These are phyloP conservation scores for Sebastes fasciatus DNA, from an alignment of 2,113 vertebrate genomes.

Conservation along the genomic window DNA sequence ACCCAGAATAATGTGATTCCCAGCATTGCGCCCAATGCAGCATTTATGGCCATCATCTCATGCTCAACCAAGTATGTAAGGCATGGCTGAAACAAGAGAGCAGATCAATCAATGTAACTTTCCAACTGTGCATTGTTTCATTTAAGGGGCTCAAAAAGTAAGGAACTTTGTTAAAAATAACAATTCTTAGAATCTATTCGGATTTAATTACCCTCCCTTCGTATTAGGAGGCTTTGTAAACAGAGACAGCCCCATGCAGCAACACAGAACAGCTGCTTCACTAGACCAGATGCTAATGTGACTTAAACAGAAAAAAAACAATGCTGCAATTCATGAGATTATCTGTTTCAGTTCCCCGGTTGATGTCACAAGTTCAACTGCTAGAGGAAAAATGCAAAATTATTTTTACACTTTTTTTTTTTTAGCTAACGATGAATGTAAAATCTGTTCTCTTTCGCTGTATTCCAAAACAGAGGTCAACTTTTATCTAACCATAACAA, in stretches of 20 bases:
- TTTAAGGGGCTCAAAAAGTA: neutral
- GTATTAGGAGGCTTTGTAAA: neutral
- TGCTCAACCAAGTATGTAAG: neutral
- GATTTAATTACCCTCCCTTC: neutral
- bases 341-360: neutral
- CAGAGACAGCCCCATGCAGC: neutral
- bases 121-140: neutral
- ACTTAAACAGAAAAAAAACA: neutral
- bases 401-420: neutral
- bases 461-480: neutral
- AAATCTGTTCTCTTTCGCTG: neutral
- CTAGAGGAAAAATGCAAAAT: neutral
- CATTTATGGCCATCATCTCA: accelerated
- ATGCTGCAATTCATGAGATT: neutral
- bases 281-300: neutral
- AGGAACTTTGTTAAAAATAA: too few relatives aligned
- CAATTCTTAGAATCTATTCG: neutral
- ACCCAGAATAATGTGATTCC: conserved; percentile 59
- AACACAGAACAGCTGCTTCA: neutral
- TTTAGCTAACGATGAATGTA: neutral
- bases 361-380: neutral
- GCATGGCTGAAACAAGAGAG: conserved; percentile 62
- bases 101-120: neutral
- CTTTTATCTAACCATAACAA: neutral
- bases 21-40: accelerated